Evolutionary conservation across 2,888 invertebrate species (phyloP), one percentile per base, ranked within the genome.

Genomic region (Aphelenchoides bicaudatus): DNA sequence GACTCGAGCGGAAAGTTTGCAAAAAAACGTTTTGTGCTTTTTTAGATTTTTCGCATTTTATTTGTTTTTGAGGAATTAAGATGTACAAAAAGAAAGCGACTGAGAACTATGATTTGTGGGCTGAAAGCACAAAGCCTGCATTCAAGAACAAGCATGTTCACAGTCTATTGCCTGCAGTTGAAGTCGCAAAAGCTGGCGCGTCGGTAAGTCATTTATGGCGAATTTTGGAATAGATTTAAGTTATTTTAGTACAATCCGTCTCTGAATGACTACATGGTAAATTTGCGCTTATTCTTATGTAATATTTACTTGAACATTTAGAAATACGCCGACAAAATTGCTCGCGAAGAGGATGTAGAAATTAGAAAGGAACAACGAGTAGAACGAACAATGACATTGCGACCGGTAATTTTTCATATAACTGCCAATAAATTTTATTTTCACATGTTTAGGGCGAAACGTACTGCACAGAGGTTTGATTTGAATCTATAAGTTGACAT

Each of bases 171-270:
- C 69, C 66, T 2, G 58, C 70, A 8, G 60, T 72, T 13, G 43
- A 61, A 23, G 37, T 65, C 16, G 58, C 72, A 6, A 53, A 53
- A n/a, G 63, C 68, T 8, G 70, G 70, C n/a, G 63, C 67, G 30
- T 72, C 72, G n/a, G n/a, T n/a, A n/a, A n/a, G n/a, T n/a, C n/a
- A n/a, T n/a, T n/a, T n/a, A n/a, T n/a, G n/a, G n/a, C n/a, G n/a
- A n/a, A n/a, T n/a, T n/a, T n/a, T n/a, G n/a, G n/a, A n/a, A n/a
- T n/a, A n/a, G n/a, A n/a, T n/a, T n/a, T n/a, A n/a, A n/a, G n/a
- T n/a, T n/a, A n/a, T n/a, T n/a, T n/a, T n/a, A n/a, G 16, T 70
- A 70, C 58, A 70, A 70, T 47, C 70, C 70, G 31, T 56, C 61
- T 21, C 21, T 56, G 8, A 62, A 68, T 31, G 64, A 70, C n/a